Evolutionary conservation across 2,797 vertebrate species (phyloP).

Genomic region (Mus minutoides): DNA sequence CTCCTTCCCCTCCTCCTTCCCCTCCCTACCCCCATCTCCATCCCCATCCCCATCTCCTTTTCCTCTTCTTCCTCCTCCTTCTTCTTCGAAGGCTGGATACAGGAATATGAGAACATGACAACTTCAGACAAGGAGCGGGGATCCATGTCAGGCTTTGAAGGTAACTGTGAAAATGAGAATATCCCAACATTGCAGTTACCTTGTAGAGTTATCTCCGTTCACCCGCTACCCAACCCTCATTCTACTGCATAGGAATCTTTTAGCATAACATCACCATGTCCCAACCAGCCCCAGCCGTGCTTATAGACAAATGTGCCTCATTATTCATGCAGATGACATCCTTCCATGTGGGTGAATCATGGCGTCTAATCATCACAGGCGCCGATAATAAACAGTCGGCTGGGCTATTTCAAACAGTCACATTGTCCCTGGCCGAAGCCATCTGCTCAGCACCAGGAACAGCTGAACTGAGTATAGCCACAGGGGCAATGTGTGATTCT

Average conservation of each 20-base stretch:
- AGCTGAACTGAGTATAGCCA: background rate
- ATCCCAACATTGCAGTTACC: background rate
- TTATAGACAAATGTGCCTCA: background rate
- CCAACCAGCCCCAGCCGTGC: fast-evolving
- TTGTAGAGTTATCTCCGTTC: no score
- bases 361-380: background rate
- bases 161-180: background rate
- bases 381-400: background rate
- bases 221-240: fast-evolving
- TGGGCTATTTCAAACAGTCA: background rate
- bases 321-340: background rate
- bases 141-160: background rate
- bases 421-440: fast-evolving
- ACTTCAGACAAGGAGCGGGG: background rate
- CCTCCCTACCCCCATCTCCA: fast-evolving
- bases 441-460: constrained; percentile 41
- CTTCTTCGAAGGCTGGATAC: no score
- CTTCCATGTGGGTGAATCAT: background rate
- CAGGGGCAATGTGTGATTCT: background rate
- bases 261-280: fast-evolving
- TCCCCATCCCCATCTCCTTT: no score
- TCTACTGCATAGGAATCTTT: background rate
- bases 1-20: no score
- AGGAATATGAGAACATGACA: background rate
- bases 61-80: no score